phyloP scores from a whole-genome alignment of 2,797 vertebrate genomes.

The Megaceryle alcyon region DNA sequence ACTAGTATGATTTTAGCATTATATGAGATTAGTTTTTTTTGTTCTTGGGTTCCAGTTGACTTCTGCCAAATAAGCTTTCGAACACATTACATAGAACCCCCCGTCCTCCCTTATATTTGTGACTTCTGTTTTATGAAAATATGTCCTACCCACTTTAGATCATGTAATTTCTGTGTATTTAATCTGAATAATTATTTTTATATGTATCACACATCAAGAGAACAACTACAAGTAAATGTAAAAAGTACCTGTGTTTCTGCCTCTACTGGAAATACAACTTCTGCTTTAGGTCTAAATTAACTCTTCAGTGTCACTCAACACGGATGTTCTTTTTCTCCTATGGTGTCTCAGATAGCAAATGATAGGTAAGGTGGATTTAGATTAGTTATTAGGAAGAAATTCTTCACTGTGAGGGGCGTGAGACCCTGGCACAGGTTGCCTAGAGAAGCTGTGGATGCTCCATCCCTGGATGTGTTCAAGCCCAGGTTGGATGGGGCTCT shows the following conservation, averaged over 20 bases:
- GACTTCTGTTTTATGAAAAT: neutral
- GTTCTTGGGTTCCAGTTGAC: neutral
- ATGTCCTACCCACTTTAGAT: neutral
- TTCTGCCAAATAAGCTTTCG: neutral
- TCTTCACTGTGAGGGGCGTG: too few relatives aligned
- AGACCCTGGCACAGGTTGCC: too few relatives aligned
- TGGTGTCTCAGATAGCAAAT: neutral
- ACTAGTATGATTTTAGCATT: neutral
- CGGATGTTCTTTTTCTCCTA: neutral
- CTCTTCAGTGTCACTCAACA: neutral
- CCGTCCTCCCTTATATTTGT: neutral
- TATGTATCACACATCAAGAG: neutral
- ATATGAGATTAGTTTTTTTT: neutral
- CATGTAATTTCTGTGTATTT: neutral
- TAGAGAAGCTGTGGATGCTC: too few relatives aligned
- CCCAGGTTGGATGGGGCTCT: too few relatives aligned
- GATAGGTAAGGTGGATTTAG: neutral
- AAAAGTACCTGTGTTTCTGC: neutral
- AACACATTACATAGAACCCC: neutral
- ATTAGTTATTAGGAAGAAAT: too few relatives aligned
- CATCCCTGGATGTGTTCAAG: too few relatives aligned
- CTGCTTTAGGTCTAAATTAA: neutral
- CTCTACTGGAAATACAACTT: neutral
- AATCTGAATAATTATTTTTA: neutral
- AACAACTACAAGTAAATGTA: neutral